Percentiles rank a stretch among this genome's conserved stretches.
Conservation (phyloP, 1,140 invertebrate species). For the Drosophila triauraria region DNA sequence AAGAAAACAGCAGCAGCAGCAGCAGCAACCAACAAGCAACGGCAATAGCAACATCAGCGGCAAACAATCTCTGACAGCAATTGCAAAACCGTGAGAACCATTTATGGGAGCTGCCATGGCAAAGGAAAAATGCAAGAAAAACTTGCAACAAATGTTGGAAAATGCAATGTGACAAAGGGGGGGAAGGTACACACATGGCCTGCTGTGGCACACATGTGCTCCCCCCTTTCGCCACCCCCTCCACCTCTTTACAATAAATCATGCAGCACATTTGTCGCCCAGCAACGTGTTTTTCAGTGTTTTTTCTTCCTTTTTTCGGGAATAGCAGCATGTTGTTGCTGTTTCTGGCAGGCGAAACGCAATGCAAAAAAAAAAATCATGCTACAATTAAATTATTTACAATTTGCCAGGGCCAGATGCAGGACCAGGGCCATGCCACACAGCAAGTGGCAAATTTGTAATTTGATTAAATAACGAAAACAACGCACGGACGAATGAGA, state of each 20-base stretch:
- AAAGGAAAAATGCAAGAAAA: conserved; percentile 78
- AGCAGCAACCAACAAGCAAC: conserved; percentile 15
- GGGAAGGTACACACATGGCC: conserved; percentile 41
- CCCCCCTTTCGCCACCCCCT: neutral
- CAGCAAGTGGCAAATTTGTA: conserved; percentile 61
- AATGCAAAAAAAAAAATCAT: conserved; percentile 18
- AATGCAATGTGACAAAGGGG: conserved; percentile 67
- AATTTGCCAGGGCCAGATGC: conserved; percentile 55
- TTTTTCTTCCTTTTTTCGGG: conserved; percentile 4
- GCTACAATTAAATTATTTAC: conserved; percentile 60
- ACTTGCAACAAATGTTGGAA: conserved; percentile 76
- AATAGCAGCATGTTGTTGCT: conserved; percentile 22
- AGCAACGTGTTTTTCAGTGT: conserved; percentile 28
- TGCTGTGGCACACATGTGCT: conserved; percentile 65
- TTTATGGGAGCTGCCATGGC: conserved; percentile 65
- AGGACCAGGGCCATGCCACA: conserved; percentile 34
- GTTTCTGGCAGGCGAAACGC: conserved; percentile 44
- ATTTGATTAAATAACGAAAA: conserved; percentile 61
- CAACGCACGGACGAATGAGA: conserved; percentile 21
- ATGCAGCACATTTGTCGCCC: conserved; percentile 72
- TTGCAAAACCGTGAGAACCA: conserved; percentile 80
- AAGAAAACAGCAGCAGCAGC: conserved; percentile 36
- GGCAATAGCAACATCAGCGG: conserved; percentile 21
- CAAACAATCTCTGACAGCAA: conserved; percentile 54
- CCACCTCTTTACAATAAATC: conserved; percentile 60